phyloP scores from a whole-genome alignment of 2,113 vertebrate genomes.

The Rhinoptilus africanus region DNA sequence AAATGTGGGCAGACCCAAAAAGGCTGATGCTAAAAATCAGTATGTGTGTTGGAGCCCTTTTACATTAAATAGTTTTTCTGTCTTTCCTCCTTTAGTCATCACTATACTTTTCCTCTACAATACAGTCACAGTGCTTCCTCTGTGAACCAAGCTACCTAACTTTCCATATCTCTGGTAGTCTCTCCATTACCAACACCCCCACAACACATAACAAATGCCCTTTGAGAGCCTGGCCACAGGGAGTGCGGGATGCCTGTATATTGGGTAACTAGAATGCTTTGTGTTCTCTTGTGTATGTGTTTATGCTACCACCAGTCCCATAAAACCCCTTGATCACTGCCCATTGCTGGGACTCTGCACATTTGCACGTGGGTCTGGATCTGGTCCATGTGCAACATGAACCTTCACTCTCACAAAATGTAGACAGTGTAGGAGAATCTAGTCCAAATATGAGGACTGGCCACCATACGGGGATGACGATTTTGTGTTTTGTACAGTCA shows the following conservation, averaged over 20 bases:
- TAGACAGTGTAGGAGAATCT: not conserved
- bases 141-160: not conserved
- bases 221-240: not conserved
- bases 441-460: not conserved
- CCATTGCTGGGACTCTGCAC: not conserved
- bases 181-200: not conserved
- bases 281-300: not conserved
- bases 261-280: not conserved
- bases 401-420: not conserved
- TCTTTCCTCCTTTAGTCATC: not conserved
- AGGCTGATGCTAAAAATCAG: not conserved
- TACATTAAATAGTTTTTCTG: not conserved
- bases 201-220: not conserved
- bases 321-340: not conserved
- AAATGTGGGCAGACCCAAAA: not conserved
- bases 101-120: not conserved
- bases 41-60: not conserved
- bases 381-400: fast-evolving
- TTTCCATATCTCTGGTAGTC: not conserved
- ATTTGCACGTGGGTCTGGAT: not conserved
- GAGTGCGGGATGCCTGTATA: not conserved
- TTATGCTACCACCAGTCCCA: not conserved
- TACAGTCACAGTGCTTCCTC: not conserved
- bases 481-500: not conserved
- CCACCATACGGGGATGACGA: not conserved